Evolutionary conservation across 2,797 vertebrate genomes (phyloP), one percentile per base, ranked within the genome.

Genomic region (Sus cebifrons): DNA sequence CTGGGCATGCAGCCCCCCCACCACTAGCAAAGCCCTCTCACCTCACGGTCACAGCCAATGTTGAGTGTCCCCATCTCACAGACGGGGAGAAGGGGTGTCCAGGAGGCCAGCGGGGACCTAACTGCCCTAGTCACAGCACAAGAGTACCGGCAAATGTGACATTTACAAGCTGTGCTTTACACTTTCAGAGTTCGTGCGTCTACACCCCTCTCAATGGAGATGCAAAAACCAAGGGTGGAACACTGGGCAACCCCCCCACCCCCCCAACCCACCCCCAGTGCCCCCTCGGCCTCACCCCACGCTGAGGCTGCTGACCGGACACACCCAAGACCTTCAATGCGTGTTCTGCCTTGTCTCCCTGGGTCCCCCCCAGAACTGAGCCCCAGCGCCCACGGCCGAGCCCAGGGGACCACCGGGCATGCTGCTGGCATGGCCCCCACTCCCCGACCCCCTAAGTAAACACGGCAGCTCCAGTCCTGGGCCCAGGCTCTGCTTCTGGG

Each of bases 161-260:
- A 0, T 0, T 3, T 17, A 0, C 0, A 2, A 60, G 27, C 36
- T 2, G 6, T 2, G 12, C 10, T 0, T 27, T 62, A 10, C 1
- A 0, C 4, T 27, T 8, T 32, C 29, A 0, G 16, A 12, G 67
- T 27, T 16, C 2, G 13, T 1, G 4, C 21, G 6, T 11, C 67
- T 9, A 36, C 12, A 3, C 0, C 0, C 44, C 60, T 56, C 52
- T 27, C 9, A 1, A 6, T 9, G 15, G 6, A 36, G 14, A 21
- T 0, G 23, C 84, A 68, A 1, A 68, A 60, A 17, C n/a, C 4
- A 21, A 29, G 60, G 56, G 29, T 9, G 3, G 6, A 1, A 18
- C 9, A 7, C 21, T 9, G 1, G 11, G 5, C 3, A 8, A 8
- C 74, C 44, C 2, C 0, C 36, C 13, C 49, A 18, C 4, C 32